Evolutionary conservation across 2,113 vertebrate species (phyloP).

Genomic region (Ptilonorhynchus violaceus): DNA sequence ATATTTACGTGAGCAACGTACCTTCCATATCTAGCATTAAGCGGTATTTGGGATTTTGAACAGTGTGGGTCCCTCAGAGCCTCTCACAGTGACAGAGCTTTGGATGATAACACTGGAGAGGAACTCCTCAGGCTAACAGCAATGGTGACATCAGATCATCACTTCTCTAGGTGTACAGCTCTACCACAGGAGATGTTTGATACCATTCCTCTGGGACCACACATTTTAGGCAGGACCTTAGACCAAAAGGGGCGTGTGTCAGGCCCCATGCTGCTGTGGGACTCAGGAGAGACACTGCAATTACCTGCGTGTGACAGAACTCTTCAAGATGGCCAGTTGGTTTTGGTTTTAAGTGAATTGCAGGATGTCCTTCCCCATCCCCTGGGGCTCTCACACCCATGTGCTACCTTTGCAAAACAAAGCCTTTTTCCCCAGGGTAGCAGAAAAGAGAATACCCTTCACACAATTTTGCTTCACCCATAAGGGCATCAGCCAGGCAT

Average conservation of each 20-base stretch:
- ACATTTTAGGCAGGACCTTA: not conserved
- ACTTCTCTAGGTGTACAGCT: not conserved
- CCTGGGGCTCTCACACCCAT: not conserved
- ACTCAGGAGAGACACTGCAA: not conserved
- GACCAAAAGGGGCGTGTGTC: not conserved
- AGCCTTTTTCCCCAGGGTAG: not conserved
- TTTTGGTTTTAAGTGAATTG: not conserved
- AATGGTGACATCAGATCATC: not conserved
- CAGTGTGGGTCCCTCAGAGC: not conserved
- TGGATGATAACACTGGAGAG: not conserved
- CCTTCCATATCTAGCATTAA: not conserved
- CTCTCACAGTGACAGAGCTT: not conserved
- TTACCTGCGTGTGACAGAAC: not conserved
- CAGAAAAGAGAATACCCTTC: not conserved
- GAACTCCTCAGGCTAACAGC: not conserved
- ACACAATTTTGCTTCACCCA: conserved; percentile 17
- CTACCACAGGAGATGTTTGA: not conserved
- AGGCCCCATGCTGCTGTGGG: not conserved
- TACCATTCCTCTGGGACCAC: not conserved
- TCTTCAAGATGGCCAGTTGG: not conserved
- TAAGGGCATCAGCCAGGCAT: conserved; percentile 51
- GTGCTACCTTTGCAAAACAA: not conserved
- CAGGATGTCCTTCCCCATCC: not conserved
- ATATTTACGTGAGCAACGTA: not conserved
- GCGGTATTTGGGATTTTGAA: not conserved